phyloP scores from a whole-genome alignment of 2,797 vertebrate species.

The Pitangus sulphuratus region DNA sequence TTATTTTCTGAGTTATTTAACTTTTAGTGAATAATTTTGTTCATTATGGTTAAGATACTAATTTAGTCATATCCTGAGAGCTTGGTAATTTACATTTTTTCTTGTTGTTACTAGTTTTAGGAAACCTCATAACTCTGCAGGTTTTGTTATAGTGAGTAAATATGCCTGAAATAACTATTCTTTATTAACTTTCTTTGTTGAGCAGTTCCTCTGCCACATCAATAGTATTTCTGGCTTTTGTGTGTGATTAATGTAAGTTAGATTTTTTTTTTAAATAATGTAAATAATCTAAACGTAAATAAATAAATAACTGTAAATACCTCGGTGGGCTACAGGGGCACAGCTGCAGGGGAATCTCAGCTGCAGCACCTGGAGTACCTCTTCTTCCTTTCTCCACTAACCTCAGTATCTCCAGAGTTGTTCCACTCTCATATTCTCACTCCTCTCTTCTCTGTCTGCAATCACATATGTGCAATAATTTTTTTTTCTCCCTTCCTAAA shows the following conservation, averaged over 20 bases:
- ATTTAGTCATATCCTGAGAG: not conserved
- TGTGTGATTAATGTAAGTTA: not conserved
- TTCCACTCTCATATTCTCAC: not conserved
- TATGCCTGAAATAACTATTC: not conserved
- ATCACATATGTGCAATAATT: accelerated
- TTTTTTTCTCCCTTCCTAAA: accelerated
- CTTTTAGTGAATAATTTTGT: not conserved
- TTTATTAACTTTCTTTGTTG: not conserved
- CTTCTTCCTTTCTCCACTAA: not conserved
- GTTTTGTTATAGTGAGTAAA: not conserved
- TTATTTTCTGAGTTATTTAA: not conserved
- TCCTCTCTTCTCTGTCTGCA: accelerated
- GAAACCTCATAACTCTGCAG: not conserved
- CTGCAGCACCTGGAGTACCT: not conserved
- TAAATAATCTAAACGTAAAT: not conserved
- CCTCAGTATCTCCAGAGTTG: not conserved
- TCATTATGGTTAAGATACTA: not conserved
- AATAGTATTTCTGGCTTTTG: not conserved
- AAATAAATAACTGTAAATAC: not conserved
- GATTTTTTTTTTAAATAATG: not conserved
- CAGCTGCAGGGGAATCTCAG: not conserved
- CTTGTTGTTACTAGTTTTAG: not conserved
- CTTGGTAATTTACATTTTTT: not conserved
- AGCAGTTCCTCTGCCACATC: not conserved
- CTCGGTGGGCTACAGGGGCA: too few relatives aligned